These are phyloP conservation scores for Nemurella pictetii DNA, from an alignment of 2,888 invertebrate genomes.

Conservation along the genomic window DNA sequence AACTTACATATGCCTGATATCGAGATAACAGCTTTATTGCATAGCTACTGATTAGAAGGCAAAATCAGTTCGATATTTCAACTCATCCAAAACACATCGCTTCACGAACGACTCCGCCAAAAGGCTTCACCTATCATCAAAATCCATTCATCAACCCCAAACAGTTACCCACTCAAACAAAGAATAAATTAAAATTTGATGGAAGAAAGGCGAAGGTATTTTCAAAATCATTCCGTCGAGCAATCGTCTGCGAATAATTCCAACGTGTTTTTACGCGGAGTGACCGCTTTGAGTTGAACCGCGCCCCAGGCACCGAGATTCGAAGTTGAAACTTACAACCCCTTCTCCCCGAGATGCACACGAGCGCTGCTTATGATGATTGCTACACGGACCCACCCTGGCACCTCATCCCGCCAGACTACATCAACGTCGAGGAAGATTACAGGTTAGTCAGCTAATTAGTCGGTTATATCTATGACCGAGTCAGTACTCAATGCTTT, in stretches of 20 bases:
- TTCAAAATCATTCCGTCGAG: background rate
- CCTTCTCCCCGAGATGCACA: too few relatives aligned
- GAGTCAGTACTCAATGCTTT: too few relatives aligned
- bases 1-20: background rate
- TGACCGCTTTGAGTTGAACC: constrained; percentile 22
- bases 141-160: background rate
- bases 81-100: background rate
- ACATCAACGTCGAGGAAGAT: constrained; percentile 67
- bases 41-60: constrained; percentile 1
- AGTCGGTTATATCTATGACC: too few relatives aligned
- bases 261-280: constrained; percentile 18
- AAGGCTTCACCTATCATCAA: background rate
- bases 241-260: background rate
- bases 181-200: background rate
- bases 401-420: constrained; percentile 72
- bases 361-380: constrained; percentile 9
- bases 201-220: background rate
- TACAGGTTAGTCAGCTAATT: constrained; percentile 57
- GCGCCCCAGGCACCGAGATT: background rate
- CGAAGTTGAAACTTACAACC: too few relatives aligned
- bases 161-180: background rate
- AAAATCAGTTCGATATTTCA: constrained; percentile 21
- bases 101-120: too few relatives aligned
- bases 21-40: background rate
- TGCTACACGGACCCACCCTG: constrained; percentile 50